phyloP scores from a whole-genome alignment of 2,888 invertebrate species.

The Brenthis hecate region DNA sequence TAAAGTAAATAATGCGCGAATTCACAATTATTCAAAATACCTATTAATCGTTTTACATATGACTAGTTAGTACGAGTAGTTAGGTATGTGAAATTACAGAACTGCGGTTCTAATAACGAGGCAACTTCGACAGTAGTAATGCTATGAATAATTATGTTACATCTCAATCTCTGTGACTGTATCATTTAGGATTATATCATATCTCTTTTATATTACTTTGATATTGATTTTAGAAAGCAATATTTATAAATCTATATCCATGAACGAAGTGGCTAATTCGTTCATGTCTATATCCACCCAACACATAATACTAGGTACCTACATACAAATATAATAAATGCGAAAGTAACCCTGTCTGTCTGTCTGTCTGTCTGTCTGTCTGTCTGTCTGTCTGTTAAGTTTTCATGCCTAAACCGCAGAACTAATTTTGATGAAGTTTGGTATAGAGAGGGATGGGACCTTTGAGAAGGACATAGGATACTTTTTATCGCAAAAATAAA shows the following conservation, averaged over 20 bases:
- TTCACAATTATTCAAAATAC: neutral
- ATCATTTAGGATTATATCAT: neutral
- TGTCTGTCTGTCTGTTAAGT: too few relatives aligned
- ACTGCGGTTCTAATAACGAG: conserved; percentile 51
- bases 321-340: neutral
- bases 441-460: too few relatives aligned
- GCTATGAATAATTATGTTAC: conserved; percentile 53
- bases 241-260: neutral
- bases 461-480: too few relatives aligned
- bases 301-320: too few relatives aligned
- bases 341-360: too few relatives aligned
- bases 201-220: neutral
- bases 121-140: conserved; percentile 49
- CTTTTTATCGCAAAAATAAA: too few relatives aligned
- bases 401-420: too few relatives aligned
- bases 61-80: neutral
- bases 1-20: neutral
- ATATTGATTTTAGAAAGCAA: neutral
- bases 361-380: too few relatives aligned
- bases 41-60: conserved; percentile 3
- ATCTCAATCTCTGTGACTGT: conserved; percentile 55
- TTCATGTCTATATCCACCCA: too few relatives aligned
- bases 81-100: conserved; percentile 34
- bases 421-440: too few relatives aligned
- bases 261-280: too few relatives aligned